Percentiles rank a stretch among this genome's conserved stretches.
Conservation (phyloP, 2,888 invertebrate species). For the Andrena bucephala region DNA sequence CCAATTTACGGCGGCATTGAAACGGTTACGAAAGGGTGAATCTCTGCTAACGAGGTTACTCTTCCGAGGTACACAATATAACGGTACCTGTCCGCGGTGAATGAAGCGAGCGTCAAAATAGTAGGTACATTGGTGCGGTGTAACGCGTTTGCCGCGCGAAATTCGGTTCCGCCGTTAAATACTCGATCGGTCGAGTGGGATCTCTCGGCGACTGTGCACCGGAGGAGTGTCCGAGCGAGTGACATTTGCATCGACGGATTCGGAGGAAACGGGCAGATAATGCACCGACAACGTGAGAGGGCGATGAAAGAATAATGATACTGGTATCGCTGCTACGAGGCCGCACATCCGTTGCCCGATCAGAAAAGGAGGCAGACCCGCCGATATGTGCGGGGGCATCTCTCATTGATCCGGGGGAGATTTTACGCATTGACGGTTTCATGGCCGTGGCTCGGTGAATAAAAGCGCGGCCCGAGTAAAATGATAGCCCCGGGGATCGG, state of each 20-base stretch:
- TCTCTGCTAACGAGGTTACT: neutral
- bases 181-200: neutral
- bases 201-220: neutral
- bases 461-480: slow-evolving; percentile 20
- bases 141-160: neutral
- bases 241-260: neutral
- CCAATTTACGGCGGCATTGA: slow-evolving; percentile 11
- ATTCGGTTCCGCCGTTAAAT: neutral
- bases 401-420: slow-evolving; percentile 47
- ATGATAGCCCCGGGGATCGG: slow-evolving; percentile 6
- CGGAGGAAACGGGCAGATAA: slow-evolving; percentile 27
- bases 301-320: slow-evolving; percentile 15
- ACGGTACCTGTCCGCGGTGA: no score
- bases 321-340: slow-evolving; percentile 25
- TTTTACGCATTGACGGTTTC: slow-evolving; percentile 44
- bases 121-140: neutral
- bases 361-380: slow-evolving; percentile 7
- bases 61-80: no score
- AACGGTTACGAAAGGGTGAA: neutral
- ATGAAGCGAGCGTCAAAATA: no score
- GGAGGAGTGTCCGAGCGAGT: neutral
- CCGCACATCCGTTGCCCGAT: slow-evolving; percentile 50
- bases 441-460: slow-evolving; percentile 27
- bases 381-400: slow-evolving; percentile 16
- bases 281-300: neutral